Evolutionary conservation across 2,888 invertebrate genomes (phyloP), one percentile per base, ranked within the genome.

Genomic region (Dascillus cervinus): DNA sequence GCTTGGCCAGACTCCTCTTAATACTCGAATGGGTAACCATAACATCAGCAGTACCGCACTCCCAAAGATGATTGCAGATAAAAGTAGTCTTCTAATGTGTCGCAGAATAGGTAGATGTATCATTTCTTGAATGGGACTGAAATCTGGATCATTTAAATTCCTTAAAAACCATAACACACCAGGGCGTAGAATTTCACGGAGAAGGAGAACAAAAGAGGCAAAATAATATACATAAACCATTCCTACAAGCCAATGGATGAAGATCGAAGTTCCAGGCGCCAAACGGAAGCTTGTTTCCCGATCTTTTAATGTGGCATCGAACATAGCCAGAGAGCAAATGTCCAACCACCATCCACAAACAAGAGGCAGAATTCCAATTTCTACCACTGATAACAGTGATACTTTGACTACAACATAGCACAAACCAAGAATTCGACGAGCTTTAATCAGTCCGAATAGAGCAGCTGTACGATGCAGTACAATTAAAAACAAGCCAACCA

Each of bases 151-250:
- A 64, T 98, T 98, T 35, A 98, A 72, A 62, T 98, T 98, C 46
- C 96, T 77, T 49, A 98, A 72, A 65, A 98, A 98, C 97, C 97
- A 98, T 2, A 98, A 70, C 0, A 97, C 95, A 0, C 98, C 98
- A 0, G 98, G 98, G 29, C 98, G 74, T 19, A 98, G 62, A 1
- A 96, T 91, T 66, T 98, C 97, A 29, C 97, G 71, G 12, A 98
- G 65, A 2, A 98, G 69, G 10, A 94, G 71, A 22, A 97, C 88
- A 58, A 94, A 97, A 0, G 95, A 95, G 4, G 97, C 98, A 59
- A 98, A 97, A 67, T 98, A 98, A 65, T 98, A 98, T 8, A 98
- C 95, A 58, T 95, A 98, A 15, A 89, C 88, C 95, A 98, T 97
- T 35, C 98, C 98, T 4, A 95, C 89, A 21, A 97, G 77, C 98